Percentiles rank a stretch among this genome's conserved stretches.
phyloP scores from a whole-genome alignment of 2,113 vertebrate species.

The Lipotes vexillifer region DNA sequence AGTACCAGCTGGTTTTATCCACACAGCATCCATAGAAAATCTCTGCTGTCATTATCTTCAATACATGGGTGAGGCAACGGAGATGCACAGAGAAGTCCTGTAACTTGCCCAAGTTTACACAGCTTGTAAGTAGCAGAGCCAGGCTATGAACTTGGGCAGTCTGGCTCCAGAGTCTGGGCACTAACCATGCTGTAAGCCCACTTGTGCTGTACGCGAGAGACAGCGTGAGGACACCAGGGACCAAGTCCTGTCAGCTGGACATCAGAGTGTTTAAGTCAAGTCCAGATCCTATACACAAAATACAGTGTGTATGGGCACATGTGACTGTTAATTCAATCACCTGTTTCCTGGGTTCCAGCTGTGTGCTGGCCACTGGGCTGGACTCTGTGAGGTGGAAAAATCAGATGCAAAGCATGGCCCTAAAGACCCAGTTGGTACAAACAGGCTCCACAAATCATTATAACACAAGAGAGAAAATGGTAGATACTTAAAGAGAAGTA shows the following conservation, averaged over 20 bases:
- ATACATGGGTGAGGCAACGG: fast-evolving
- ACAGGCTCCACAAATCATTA: neutral
- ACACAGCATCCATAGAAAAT: neutral
- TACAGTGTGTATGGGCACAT: neutral
- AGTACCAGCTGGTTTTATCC: neutral
- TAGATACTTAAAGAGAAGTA: neutral
- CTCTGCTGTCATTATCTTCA: neutral
- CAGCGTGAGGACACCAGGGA: neutral
- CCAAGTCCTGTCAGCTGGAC: neutral
- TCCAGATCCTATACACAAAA: neutral
- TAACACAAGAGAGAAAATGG: neutral
- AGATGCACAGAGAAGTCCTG: neutral
- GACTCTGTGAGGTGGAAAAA: neutral
- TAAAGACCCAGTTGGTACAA: neutral
- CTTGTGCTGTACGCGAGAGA: neutral
- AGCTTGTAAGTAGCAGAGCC: neutral
- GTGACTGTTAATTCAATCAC: neutral
- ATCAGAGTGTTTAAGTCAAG: neutral
- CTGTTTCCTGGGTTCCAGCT: neutral
- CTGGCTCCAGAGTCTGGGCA: neutral
- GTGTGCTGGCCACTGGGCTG: neutral
- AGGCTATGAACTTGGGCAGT: neutral
- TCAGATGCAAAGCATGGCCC: neutral
- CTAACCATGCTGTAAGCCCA: neutral
- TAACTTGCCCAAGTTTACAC: neutral